phyloP scores from a whole-genome alignment of 2,113 vertebrate genomes.

The Malurus cyaneus region DNA sequence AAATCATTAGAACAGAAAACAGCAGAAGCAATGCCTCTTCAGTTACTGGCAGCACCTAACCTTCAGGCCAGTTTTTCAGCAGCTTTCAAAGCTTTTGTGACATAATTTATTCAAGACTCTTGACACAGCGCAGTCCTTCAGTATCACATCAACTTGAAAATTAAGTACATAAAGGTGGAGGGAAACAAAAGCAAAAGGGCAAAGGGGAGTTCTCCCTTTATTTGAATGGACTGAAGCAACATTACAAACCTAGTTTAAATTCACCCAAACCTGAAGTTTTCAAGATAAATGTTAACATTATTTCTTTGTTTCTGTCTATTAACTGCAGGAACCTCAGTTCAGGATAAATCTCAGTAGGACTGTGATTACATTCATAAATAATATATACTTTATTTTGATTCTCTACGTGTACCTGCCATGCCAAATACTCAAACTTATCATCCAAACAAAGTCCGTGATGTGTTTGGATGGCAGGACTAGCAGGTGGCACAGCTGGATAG shows the following conservation, averaged over 20 bases:
- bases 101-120: not conserved
- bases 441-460: accelerated
- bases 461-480: not conserved
- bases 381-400: not conserved
- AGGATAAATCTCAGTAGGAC: not conserved
- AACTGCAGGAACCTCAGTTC: not conserved
- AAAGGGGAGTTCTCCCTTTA: not conserved
- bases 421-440: not conserved
- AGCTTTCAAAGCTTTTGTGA: not conserved
- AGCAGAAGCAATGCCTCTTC: not conserved
- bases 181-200: not conserved
- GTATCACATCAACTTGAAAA: not conserved
- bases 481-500: not conserved
- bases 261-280: not conserved
- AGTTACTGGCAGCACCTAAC: not conserved
- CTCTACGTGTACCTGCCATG: not conserved
- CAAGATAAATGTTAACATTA: not conserved
- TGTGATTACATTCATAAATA: not conserved
- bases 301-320: not conserved
- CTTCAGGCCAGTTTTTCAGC: not conserved
- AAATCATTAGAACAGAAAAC: not conserved
- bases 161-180: not conserved
- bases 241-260: not conserved
- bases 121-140: not conserved
- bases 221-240: not conserved